Evolutionary conservation across 1,140 invertebrate genomes (phyloP), one percentile per base, ranked within the genome.

Genomic region (Pachyrhynchus sulphureomaculatus): DNA sequence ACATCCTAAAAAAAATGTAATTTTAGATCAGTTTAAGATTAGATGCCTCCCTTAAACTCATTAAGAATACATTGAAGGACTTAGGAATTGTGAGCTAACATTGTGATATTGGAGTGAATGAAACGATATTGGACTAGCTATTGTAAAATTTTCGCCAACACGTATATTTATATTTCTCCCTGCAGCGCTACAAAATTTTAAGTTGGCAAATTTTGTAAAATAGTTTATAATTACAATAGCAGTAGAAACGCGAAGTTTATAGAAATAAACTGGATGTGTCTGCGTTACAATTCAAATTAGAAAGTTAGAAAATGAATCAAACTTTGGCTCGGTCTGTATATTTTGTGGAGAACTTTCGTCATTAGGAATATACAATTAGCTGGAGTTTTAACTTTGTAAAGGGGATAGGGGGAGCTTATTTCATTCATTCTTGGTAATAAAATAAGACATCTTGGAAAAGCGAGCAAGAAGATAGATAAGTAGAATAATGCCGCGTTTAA

Each of bases 261-360:
- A 62, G 64, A 66, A 66, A 66, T 66, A 66, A 66, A 68, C 64
- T 64, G 59, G 59, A 68, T 66, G 68, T 69, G 68, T 69, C 68
- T 70, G 64, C 65, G 66, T 70, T 70, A 69, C 63, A 71, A 66
- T 71, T 66, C 65, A 69, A 69, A 72, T 70, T 70, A 72, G 60
- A 64, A 69, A 72, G 67, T 69, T 72, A 51, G 57, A 60, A 71
- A n/a, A 72, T 65, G 69, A 72, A 72, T 72, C 71, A 72, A 72
- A 72, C 71, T 72, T 71, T 72, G 66, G 64, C 65, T 64, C 26
- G 32, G 65, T 66, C 65, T 68, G 62, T 72, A 69, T 69, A 71
- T 69, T 69, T 69, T 67, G 52, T 54, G 26, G 33, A 26, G 53
- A 72, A 72, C 68, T 72, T 72, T 72, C 67, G 70, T 72, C 70